Base-by-base conservation (phyloP, 2,888 invertebrate genomes). In the Lasioglossum leucozonium region DNA sequence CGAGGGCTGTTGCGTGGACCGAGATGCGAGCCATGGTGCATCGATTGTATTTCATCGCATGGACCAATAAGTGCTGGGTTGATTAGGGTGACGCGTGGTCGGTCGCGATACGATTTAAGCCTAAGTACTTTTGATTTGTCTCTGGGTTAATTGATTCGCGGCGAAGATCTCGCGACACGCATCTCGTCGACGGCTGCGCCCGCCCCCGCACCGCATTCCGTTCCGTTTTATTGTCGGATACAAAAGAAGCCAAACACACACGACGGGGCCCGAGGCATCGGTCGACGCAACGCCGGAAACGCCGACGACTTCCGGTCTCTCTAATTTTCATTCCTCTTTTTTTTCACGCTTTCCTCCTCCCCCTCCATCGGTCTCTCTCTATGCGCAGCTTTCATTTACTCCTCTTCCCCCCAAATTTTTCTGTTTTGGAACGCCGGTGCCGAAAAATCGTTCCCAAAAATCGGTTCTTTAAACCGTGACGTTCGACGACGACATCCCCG, bases 401-500 rank as follows among this genome's bases (percentile, higher is more conserved):
- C 55, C n/a, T 26, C 11, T 42, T 16, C 10, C n/a, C 18, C 72
- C 22, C 8, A 13, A 34, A 67, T 58, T 58, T 58, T 26, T 26
- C 44, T 26, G 26, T 44, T 72, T 26, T 34, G 16, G 2, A 69
- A 80, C n/a, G 62, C 11, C 58, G 76, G 67, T 62, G 40, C 51
- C 47, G 51, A 55, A 34, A 58, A 58, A 58, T 58, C 58, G 11
- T 58, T 58, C 18, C 26, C 30, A 30, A 62, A 62, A 62, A 85
- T 76, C 79, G 81, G 44, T 79, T 80, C 74, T 76, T 34, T 67
- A n/a, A 62, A 51, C 51, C n/a, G 10, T 40, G 77, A 89, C 74
- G 77, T 81, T 84, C 90, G 85, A 84, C 85, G 85, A 85, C 90
- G 72, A 85, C 90, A 58, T 84, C 88, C 77, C 47, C 72, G 47